Percentiles rank a stretch among this genome's conserved stretches.
These are phyloP conservation scores for Neocrepidodera transversa DNA, from an alignment of 2,888 invertebrate genomes.

Conservation along the genomic window DNA sequence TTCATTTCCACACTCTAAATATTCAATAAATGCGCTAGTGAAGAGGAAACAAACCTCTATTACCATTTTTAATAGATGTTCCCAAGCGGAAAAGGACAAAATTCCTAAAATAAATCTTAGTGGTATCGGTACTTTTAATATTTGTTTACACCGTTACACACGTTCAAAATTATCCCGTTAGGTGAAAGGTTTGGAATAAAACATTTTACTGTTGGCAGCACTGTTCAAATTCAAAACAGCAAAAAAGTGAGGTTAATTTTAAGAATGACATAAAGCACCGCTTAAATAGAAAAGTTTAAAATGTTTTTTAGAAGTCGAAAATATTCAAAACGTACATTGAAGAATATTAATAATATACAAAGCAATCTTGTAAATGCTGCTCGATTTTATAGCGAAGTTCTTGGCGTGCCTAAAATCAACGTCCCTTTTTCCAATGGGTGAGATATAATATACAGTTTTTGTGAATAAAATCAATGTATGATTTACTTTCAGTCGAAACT, in stretches of 20 bases:
- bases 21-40: too few relatives aligned
- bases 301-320: slow-evolving; percentile 19
- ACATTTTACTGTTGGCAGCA: too few relatives aligned
- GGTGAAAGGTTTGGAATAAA: too few relatives aligned
- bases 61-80: too few relatives aligned
- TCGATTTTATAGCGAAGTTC: slow-evolving; percentile 2
- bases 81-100: too few relatives aligned
- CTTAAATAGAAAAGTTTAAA: neutral
- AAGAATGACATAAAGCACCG: neutral
- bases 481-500: slow-evolving; percentile 63
- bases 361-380: neutral
- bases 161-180: too few relatives aligned
- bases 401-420: slow-evolving; percentile 57
- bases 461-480: neutral
- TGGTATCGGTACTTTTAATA: too few relatives aligned
- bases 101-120: too few relatives aligned
- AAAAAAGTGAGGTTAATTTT: neutral
- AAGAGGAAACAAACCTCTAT: too few relatives aligned
- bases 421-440: slow-evolving; percentile 69
- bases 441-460: slow-evolving; percentile 48
- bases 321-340: slow-evolving; percentile 11
- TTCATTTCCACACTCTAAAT: too few relatives aligned
- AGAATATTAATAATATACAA: slow-evolving; percentile 15
- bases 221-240: too few relatives aligned
- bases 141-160: too few relatives aligned